Conservation (phyloP, 2,797 vertebrate species). For the Zonotrichia albicollis region DNA sequence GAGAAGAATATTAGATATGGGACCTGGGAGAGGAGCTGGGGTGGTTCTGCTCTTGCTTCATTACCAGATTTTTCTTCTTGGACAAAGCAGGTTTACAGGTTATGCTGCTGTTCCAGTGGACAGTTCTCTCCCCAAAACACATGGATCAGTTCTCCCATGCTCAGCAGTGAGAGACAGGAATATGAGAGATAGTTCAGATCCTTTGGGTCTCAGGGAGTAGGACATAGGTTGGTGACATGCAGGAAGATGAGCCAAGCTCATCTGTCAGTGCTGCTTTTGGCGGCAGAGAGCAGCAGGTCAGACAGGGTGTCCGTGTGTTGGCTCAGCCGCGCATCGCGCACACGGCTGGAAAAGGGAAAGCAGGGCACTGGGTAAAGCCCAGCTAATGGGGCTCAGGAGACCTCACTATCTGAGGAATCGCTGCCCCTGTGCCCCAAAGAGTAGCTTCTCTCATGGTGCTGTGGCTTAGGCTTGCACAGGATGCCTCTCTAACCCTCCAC, state of each 20-base stretch:
- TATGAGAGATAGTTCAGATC: background rate
- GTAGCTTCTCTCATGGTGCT: background rate
- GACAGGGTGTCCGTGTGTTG: rapidly evolving
- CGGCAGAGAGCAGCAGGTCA: background rate
- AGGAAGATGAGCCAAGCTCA: background rate
- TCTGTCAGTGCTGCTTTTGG: background rate
- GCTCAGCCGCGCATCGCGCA: rapidly evolving
- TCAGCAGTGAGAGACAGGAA: background rate
- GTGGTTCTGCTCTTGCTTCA: background rate
- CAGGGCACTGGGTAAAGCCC: no score
- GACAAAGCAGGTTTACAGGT: background rate
- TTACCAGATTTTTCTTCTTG: background rate
- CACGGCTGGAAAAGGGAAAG: background rate
- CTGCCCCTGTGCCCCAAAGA: background rate
- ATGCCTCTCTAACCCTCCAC: background rate
- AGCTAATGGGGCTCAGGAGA: background rate
- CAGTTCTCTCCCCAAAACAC: rapidly evolving
- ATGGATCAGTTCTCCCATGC: background rate
- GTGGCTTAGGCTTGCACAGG: rapidly evolving
- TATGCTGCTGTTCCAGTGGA: background rate
- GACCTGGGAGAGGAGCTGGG: background rate
- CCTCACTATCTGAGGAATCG: no score
- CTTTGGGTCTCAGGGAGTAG: background rate
- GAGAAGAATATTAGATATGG: background rate
- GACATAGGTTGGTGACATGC: background rate